Percentiles rank a stretch among this genome's conserved stretches.
phyloP scores from a whole-genome alignment of 2,888 invertebrate species.

The Amphipoea oculea region DNA sequence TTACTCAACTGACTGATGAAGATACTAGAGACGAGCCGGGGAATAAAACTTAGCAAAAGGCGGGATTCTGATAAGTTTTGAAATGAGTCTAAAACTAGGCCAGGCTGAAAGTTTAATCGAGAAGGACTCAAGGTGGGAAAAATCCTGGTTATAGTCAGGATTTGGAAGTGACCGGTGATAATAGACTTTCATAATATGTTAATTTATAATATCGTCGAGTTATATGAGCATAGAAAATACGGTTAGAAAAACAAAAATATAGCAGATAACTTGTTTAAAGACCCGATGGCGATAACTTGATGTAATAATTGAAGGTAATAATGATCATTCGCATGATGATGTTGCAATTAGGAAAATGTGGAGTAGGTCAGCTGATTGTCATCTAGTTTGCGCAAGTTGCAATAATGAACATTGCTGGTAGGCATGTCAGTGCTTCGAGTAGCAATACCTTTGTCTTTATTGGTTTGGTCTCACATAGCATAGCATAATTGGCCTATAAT shows the following conservation, averaged over 20 bases:
- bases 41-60: background rate
- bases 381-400: conserved; percentile 60
- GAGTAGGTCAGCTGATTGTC: conserved; percentile 63
- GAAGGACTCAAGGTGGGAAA: background rate
- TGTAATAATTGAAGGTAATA: conserved; percentile 44
- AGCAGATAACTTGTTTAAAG: background rate
- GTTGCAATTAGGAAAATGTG: conserved; percentile 58
- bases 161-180: background rate
- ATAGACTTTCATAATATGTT: background rate
- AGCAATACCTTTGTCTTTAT: conserved; percentile 7
- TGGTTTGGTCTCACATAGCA: conserved; percentile 5
- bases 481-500: too few relatives aligned
- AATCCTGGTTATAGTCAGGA: background rate
- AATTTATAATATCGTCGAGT: background rate
- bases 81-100: background rate
- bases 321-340: conserved; percentile 57
- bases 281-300: conserved; percentile 14
- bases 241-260: background rate
- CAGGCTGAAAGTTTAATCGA: background rate
- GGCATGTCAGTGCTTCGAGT: conserved; percentile 7
- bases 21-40: background rate
- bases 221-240: background rate
- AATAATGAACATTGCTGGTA: conserved; percentile 49
- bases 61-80: background rate
- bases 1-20: conserved; percentile 5